A percentile compares a stretch with the other conserved stretches of the same genome.
phyloP scores from a whole-genome alignment of 2,888 invertebrate species.

The Drosophila longiperda region DNA sequence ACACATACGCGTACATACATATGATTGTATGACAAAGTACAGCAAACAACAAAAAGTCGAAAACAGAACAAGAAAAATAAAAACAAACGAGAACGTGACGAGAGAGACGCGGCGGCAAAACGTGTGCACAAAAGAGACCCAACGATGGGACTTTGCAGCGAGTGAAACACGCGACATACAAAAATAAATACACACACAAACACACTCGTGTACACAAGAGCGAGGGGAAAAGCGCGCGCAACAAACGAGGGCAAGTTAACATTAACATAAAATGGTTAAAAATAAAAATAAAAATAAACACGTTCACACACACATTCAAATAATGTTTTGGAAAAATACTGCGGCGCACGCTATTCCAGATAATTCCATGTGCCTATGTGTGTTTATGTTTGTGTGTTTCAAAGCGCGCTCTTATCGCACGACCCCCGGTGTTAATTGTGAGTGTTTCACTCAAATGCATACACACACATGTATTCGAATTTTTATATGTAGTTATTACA shows the following conservation, averaged over 20 bases:
- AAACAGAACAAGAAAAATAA: constrained; percentile 77
- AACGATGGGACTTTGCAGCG: constrained; percentile 49
- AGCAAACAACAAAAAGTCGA: constrained; percentile 82
- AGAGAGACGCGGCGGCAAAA: constrained; percentile 71
- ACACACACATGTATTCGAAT: constrained; percentile 3
- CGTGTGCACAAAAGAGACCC: constrained; percentile 63
- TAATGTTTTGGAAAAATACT: constrained; percentile 3
- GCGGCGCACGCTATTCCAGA: constrained; percentile 42
- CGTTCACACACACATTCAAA: constrained; percentile 9
- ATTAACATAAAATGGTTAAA: constrained; percentile 56
- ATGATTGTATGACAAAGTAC: constrained; percentile 71
- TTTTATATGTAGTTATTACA: constrained; percentile 27
- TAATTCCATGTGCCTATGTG: constrained; percentile 37
- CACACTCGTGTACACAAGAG: constrained; percentile 16
- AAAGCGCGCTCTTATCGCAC: constrained; percentile 70
- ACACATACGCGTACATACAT: neutral
- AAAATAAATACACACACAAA: constrained; percentile 41
- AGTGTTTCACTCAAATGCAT: constrained; percentile 26
- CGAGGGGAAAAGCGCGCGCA: constrained; percentile 75
- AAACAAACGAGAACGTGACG: constrained; percentile 69
- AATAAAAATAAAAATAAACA: constrained; percentile 35
- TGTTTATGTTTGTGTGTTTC: constrained; percentile 4
- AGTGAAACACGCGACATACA: constrained; percentile 56
- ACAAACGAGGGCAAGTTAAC: constrained; percentile 74
- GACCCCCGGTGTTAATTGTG: constrained; percentile 76